phyloP scores from a whole-genome alignment of 2,888 invertebrate genomes.

The Acrobasis repandana region DNA sequence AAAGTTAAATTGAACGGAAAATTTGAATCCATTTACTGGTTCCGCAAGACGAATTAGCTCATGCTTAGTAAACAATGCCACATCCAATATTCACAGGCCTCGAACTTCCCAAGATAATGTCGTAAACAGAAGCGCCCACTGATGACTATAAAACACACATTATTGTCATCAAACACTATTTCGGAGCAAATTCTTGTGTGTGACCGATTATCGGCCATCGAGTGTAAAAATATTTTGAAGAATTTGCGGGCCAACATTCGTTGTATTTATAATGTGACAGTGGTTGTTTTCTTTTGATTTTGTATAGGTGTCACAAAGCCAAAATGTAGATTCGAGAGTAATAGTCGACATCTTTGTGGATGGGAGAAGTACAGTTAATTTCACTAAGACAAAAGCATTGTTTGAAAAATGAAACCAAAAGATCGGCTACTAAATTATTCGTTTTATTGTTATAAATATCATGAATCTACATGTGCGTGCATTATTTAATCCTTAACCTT shows the following conservation, averaged over 20 bases:
- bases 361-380: too few species aligned
- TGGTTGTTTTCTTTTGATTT: background rate
- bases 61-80: constrained; percentile 3
- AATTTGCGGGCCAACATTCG: constrained; percentile 42
- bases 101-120: constrained; percentile 38
- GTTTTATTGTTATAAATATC: too few species aligned
- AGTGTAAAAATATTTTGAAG: constrained; percentile 24
- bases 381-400: too few species aligned
- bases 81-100: constrained; percentile 62
- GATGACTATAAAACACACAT: constrained; percentile 63
- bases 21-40: too few species aligned
- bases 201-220: constrained; percentile 61
- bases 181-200: constrained; percentile 29
- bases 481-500: too few species aligned
- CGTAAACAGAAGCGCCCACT: constrained; percentile 20
- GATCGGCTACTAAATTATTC: too few species aligned
- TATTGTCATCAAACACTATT: constrained; percentile 57
- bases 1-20: too few species aligned
- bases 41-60: too few species aligned
- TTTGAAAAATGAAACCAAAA: too few species aligned
- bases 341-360: too few species aligned
- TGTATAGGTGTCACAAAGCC: background rate
- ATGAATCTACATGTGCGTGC: too few species aligned
- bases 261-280: background rate
- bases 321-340: too few species aligned